Evolutionary conservation across 2,113 vertebrate genomes (phyloP), one percentile per base, ranked within the genome.

Genomic region (Condylura cristata): DNA sequence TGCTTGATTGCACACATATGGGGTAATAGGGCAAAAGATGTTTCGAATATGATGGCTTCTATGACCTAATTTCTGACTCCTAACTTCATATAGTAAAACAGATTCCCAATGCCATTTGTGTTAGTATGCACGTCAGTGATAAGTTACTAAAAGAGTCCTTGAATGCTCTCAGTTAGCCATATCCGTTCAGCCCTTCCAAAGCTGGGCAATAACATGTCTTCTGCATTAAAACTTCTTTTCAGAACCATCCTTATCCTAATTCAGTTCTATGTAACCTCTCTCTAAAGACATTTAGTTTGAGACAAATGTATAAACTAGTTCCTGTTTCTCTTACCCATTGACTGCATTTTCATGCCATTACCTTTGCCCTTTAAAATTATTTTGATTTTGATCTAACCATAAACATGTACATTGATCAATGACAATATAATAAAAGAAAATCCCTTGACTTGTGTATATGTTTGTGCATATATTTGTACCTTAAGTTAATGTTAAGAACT

Each of bases 61-160:
- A 48, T 53, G 51, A 80, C 30, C 39, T 82, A 90, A 78, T 76
- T 91, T 92, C 28, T 93, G 68, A 28, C 9, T 72, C 10, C 44
- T 48, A 95, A 86, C 61, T 72, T 18, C 56, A 74, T 37, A 89
- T 30, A 83, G 28, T 74, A n/a, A 95, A 90, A 61, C 41, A 89
- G 91, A 96, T 79, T 78, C 56, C 86, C 75, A 91, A 22, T 80
- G 70, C 16, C 74, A 83, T 68, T 91, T 91, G 91, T 91, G 83
- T 91, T 89, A 74, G 58, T 63, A 39, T 83, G 56, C 37, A 63
- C 89, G 41, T 95, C 22, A 41, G 8, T 32, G 30, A 72, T 68
- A 93, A 81, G 46, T 89, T 91, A 94, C 89, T 94, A 82, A 94
- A 93, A 78, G 61, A 78, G 30, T 56, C 85, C 37, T 76, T 78